These are phyloP conservation scores for Orthosia incerta DNA, from an alignment of 2,888 invertebrate species.

Conservation along the genomic window DNA sequence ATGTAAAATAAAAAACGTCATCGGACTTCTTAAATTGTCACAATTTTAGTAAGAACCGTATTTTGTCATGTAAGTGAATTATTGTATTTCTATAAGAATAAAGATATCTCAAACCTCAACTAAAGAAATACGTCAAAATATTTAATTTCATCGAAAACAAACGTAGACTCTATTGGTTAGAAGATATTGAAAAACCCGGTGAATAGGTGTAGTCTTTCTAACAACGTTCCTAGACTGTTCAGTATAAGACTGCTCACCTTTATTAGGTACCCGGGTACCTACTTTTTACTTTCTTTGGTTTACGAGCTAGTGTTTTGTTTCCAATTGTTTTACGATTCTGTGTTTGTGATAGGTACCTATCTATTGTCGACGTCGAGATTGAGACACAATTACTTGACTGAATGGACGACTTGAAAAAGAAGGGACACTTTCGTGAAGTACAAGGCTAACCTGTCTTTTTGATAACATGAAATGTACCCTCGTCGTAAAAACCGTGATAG, in stretches of 20 bases:
- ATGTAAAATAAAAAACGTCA: too few species aligned
- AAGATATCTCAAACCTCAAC: too few species aligned
- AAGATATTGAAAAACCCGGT: conserved; percentile 25
- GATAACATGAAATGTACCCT: not conserved
- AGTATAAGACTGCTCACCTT: conserved; percentile 18
- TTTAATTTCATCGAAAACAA: conserved; percentile 26
- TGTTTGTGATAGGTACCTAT: not conserved
- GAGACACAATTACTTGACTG: not conserved
- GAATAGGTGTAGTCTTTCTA: conserved; percentile 28
- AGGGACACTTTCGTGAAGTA: not conserved
- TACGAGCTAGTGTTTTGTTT: conserved; percentile 11
- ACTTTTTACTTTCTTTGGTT: conserved; percentile 9
- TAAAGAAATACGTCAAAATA: not conserved
- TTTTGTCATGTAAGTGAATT: too few species aligned
- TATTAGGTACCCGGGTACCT: conserved; percentile 19
- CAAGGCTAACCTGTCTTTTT: not conserved
- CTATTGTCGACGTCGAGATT: not conserved
- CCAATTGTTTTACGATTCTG: not conserved
- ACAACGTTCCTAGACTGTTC: conserved; percentile 17
- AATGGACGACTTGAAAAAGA: not conserved
- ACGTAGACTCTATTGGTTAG: conserved; percentile 10
- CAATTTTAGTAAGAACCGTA: too few species aligned
- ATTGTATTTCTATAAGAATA: too few species aligned
- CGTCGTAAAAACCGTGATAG: not conserved
- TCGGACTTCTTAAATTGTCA: too few species aligned